These are phyloP conservation scores for Plestiodon gilberti DNA, from an alignment of 2,113 vertebrate species.

Conservation along the genomic window DNA sequence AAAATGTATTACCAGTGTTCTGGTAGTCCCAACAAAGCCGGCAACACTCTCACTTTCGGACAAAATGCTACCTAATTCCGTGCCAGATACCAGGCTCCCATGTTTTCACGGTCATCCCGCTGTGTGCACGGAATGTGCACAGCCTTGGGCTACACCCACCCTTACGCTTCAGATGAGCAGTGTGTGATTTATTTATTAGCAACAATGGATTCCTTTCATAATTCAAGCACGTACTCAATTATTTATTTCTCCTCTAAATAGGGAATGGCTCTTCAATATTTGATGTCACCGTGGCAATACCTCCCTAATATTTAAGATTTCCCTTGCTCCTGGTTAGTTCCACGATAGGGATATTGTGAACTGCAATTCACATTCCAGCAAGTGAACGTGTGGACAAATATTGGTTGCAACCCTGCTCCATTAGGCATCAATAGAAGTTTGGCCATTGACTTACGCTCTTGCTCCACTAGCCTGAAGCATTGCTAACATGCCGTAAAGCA, in stretches of 20 bases:
- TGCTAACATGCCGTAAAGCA: too few species aligned
- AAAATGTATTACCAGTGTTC: not conserved
- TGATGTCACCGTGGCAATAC: slow-evolving; percentile 2
- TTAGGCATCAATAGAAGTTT: not conserved
- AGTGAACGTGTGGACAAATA: not conserved
- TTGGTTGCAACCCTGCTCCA: rapidly evolving
- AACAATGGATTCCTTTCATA: slow-evolving; percentile 24
- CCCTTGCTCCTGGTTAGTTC: slow-evolving; percentile 11
- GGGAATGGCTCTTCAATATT: slow-evolving; percentile 17
- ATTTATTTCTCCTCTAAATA: slow-evolving; percentile 2
- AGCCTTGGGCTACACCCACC: not conserved
- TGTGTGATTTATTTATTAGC: slow-evolving; percentile 8
- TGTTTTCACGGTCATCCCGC: not conserved
- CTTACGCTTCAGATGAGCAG: not conserved
- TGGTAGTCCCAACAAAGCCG: not conserved
- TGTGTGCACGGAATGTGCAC: not conserved
- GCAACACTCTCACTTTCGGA: not conserved
- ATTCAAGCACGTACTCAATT: not conserved
- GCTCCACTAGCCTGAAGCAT: too few species aligned
- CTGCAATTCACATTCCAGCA: not conserved
- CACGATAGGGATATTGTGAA: not conserved
- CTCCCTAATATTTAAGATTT: not conserved
- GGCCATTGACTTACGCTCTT: not conserved
- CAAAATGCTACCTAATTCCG: not conserved
- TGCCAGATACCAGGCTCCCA: not conserved